Conservation (phyloP, 2,888 invertebrate species). For the Caenorhabditis sp. region DNA sequence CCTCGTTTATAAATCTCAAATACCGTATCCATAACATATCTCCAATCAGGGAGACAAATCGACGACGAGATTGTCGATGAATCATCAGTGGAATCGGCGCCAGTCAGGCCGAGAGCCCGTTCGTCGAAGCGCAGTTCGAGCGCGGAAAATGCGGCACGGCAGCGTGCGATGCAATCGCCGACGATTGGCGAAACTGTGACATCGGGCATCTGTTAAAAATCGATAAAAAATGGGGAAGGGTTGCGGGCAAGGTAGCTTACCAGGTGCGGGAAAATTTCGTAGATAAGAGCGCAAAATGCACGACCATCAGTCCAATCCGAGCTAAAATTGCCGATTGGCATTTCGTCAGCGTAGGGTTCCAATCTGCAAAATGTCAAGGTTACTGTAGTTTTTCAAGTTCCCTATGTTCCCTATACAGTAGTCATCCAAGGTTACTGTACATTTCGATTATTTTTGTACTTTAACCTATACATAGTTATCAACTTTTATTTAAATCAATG, state of each 20-base stretch:
- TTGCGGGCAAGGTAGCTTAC: no score
- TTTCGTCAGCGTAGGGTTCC: conserved; percentile 11
- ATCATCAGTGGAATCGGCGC: conserved; percentile 11
- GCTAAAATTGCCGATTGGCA: conserved; percentile 30
- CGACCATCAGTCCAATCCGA: conserved; percentile 42
- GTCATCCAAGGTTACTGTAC: no score
- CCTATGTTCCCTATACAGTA: no score
- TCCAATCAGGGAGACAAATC: conserved; percentile 28
- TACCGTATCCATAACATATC: conserved; percentile 36
- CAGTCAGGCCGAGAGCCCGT: conserved; percentile 16
- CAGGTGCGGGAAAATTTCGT: conserved; percentile 22
- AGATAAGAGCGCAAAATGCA: conserved; percentile 36
- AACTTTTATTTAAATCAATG: no score
- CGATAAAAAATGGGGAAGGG: no score
- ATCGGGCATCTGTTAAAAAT: conserved; percentile 4
- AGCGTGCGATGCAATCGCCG: conserved; percentile 19
- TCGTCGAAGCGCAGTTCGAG: conserved; percentile 32
- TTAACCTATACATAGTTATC: no score
- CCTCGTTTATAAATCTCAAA: conserved; percentile 25
- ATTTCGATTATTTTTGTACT: no score
- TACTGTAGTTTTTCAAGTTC: no score
- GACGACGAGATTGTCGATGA: conserved; percentile 12
- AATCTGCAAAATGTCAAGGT: no score
- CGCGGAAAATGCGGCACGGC: conserved; percentile 16
- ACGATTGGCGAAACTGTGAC: conserved; percentile 12